These are phyloP conservation scores for Drosophila watanabei DNA, from an alignment of 1,140 invertebrate species.

Conservation along the genomic window DNA sequence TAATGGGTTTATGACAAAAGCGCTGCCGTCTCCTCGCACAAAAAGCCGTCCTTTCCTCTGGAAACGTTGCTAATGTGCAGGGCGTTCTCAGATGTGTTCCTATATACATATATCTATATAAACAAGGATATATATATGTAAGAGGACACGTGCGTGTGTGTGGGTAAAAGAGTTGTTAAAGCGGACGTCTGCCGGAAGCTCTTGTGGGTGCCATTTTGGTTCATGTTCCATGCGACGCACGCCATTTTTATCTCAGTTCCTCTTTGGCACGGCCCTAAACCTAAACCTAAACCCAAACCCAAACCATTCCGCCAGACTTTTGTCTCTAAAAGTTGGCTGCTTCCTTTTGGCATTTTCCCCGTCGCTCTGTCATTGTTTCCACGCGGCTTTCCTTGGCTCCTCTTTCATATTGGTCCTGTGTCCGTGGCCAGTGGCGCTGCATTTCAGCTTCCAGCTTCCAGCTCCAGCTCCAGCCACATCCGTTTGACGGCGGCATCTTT, in stretches of 20 bases:
- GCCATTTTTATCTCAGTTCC: slow-evolving; percentile 72
- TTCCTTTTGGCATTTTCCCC: slow-evolving; percentile 20
- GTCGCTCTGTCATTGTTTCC: slow-evolving; percentile 61
- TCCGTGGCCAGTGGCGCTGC: slow-evolving; percentile 27
- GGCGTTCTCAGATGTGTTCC: slow-evolving; percentile 45
- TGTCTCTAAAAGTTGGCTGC: slow-evolving; percentile 65
- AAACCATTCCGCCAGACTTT: slow-evolving; percentile 65
- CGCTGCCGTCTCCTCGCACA: slow-evolving; percentile 34
- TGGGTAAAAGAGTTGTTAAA: slow-evolving; percentile 80
- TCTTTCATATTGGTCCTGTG: slow-evolving; percentile 42
- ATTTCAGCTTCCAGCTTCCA: not conserved
- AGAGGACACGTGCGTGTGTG: slow-evolving; percentile 20
- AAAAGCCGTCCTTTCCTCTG: slow-evolving; percentile 5
- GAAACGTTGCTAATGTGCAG: slow-evolving; percentile 67
- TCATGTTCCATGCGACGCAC: slow-evolving; percentile 74
- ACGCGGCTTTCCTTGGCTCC: slow-evolving; percentile 30
- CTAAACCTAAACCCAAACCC: slow-evolving; percentile 52
- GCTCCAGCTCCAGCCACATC: slow-evolving; percentile 7
- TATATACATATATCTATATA: not conserved
- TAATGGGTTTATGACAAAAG: slow-evolving; percentile 84
- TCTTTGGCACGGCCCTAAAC: slow-evolving; percentile 34
- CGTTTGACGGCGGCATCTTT: slow-evolving; percentile 28
- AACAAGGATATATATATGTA: slow-evolving; percentile 8
- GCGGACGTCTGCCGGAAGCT: slow-evolving; percentile 78
- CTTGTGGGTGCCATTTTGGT: slow-evolving; percentile 81